Evolutionary conservation across 2,797 vertebrate genomes (phyloP).

Genomic region (Enteromius argenteus): DNA sequence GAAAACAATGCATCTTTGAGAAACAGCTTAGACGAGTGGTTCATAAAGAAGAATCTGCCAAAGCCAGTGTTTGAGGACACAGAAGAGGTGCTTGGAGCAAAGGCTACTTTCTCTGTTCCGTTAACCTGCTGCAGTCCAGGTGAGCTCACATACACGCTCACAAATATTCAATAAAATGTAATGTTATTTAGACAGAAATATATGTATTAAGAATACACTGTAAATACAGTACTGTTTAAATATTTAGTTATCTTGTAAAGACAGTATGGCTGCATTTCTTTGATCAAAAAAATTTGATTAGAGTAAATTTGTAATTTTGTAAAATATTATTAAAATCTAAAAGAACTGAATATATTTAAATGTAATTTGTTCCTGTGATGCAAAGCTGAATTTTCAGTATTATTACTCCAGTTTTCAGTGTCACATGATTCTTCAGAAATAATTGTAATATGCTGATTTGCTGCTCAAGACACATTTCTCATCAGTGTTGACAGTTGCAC

Average conservation of each 20-base stretch:
- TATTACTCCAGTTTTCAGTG: background rate
- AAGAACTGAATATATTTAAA: background rate
- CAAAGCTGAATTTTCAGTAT: background rate
- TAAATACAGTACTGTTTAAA: background rate
- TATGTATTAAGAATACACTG: background rate
- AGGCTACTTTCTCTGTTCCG: constrained; percentile 59
- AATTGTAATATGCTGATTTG: background rate
- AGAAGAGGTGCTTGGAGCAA: constrained; percentile 49
- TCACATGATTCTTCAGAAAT: background rate
- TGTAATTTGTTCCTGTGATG: background rate
- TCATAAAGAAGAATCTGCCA: constrained; percentile 46
- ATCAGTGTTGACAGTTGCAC: background rate
- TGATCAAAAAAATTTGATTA: background rate
- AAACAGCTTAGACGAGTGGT: constrained; percentile 64
- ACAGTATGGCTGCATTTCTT: background rate
- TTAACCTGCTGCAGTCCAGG: constrained; percentile 59
- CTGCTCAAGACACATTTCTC: background rate
- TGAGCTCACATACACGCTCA: constrained; percentile 31
- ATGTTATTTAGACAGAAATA: too few relatives aligned
- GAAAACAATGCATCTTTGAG: constrained; percentile 22
- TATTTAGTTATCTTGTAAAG: too few relatives aligned
- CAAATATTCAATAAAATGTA: background rate
- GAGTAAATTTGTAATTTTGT: background rate
- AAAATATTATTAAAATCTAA: too few relatives aligned
- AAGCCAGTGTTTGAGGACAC: constrained; percentile 59